Percentiles rank a stretch among this genome's conserved stretches.
phyloP scores from a whole-genome alignment of 1,140 invertebrate species.

The Polypedilum vanderplanki region DNA sequence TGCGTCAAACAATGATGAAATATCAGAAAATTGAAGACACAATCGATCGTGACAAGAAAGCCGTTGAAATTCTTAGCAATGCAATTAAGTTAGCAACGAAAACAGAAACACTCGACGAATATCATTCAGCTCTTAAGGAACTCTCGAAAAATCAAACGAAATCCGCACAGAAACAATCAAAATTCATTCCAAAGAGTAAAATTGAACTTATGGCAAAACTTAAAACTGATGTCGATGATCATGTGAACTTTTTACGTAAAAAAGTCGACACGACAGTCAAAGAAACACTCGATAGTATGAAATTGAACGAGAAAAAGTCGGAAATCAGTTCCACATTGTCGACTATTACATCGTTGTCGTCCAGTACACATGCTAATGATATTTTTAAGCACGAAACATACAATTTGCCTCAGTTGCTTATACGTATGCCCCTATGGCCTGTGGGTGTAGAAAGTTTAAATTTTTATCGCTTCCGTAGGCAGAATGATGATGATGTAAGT shows the following conservation, averaged over 20 bases:
- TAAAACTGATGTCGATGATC: not conserved
- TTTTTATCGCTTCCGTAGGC: conserved; percentile 30
- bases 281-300: not conserved
- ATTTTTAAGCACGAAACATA: conserved; percentile 11
- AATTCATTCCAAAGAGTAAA: not conserved
- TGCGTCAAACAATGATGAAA: conserved; percentile 32
- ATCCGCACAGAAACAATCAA: not conserved
- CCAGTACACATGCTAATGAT: not conserved
- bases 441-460: not conserved
- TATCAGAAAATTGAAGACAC: conserved; percentile 39
- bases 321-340: not conserved
- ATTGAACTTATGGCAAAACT: not conserved
- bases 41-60: conserved; percentile 35
- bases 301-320: not conserved
- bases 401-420: not conserved
- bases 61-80: conserved; percentile 37
- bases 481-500: conserved; percentile 40
- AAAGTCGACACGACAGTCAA: not conserved
- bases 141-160: conserved; percentile 5
- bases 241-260: conserved; percentile 5
- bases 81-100: conserved; percentile 37
- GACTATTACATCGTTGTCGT: not conserved
- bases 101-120: conserved; percentile 34
- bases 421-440: not conserved
- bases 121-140: conserved; percentile 33